phyloP scores from a whole-genome alignment of 2,888 invertebrate genomes.

The Dilophus febrilis region DNA sequence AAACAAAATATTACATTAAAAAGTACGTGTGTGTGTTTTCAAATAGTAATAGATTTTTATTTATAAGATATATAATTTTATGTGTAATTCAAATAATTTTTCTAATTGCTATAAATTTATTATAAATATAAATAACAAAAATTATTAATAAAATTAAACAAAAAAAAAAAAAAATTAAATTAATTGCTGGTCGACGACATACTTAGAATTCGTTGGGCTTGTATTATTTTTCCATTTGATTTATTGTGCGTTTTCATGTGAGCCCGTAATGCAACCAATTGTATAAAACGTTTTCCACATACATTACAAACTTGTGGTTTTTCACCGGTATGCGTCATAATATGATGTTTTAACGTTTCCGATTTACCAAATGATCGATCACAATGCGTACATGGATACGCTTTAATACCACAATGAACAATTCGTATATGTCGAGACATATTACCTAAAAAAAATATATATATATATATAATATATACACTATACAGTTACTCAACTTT shows the following conservation, averaged over 20 bases:
- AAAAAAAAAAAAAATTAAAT: too few species aligned
- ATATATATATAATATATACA: neutral
- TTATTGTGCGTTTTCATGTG: constrained; percentile 21
- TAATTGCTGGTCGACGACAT: too few species aligned
- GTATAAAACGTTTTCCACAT: constrained; percentile 24
- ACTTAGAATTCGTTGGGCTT: too few species aligned
- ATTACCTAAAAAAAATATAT: neutral
- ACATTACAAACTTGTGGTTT: constrained; percentile 25
- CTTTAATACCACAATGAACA: constrained; percentile 26
- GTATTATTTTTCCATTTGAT: too few species aligned
- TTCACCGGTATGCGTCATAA: constrained; percentile 27
- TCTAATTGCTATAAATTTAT: too few species aligned
- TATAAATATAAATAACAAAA: too few species aligned
- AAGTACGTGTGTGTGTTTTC: too few species aligned
- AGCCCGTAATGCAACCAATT: constrained; percentile 23
- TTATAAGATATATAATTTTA: too few species aligned
- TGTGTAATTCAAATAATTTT: too few species aligned
- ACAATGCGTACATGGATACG: constrained; percentile 24
- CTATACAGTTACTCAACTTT: neutral
- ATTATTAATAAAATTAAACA: too few species aligned
- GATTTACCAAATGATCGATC: constrained; percentile 26
- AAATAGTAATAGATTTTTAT: too few species aligned
- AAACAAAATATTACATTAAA: too few species aligned
- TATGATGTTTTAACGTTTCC: constrained; percentile 26
- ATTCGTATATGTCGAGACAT: constrained; percentile 22